Base-by-base conservation (phyloP, 2,797 vertebrate genomes). In the Stomatorhinus walkeri region DNA sequence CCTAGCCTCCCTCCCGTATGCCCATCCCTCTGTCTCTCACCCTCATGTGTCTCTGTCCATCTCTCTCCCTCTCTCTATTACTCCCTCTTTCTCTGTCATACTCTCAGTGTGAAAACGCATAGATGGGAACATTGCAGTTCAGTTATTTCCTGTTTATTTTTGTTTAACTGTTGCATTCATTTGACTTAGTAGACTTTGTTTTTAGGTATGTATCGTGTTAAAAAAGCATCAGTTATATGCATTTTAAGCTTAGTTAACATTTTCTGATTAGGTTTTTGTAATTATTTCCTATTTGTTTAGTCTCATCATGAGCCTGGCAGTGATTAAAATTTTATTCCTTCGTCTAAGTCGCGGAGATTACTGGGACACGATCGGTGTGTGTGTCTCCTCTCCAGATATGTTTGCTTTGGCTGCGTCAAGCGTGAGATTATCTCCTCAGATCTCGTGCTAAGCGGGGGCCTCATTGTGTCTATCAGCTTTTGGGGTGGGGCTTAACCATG, bases 361-460 rank as follows among this genome's bases (percentile, higher is more conserved):
- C 84, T 85, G 61, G 24, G 81, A 85, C 59, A 24, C 28, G 24
- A 22, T 59, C 12, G 1, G 43, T 9, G 52, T 43, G 48, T n/a
- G 52, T 32, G 16, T 59, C 36, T 61, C 54, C 81, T 85, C 83
- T 51, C 40, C 88, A 85, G 56, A 68, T 64, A 89, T 68, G 56
- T 49, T 85, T 85, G 85, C 81, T 89, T 56, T 59, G 81, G 88
- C 88, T 32, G 56, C 16, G 16, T 85, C 54, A 48, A 89, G 88
- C 24, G 1, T 76, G 22, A 48, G 83, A 89, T 88, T 83, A 88
- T 88, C 88, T 59, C 51, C 43, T n/a, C n/a, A 36, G 24, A 89
- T 89, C 81, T 85, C 16, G 8, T 85, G 56, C 43, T 64, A 87
- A 87, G 51, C 10, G 56, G 7, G 3, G 36, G 40, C 9, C 19